phyloP scores from a whole-genome alignment of 2,888 invertebrate species.

The Malacosoma neustria region DNA sequence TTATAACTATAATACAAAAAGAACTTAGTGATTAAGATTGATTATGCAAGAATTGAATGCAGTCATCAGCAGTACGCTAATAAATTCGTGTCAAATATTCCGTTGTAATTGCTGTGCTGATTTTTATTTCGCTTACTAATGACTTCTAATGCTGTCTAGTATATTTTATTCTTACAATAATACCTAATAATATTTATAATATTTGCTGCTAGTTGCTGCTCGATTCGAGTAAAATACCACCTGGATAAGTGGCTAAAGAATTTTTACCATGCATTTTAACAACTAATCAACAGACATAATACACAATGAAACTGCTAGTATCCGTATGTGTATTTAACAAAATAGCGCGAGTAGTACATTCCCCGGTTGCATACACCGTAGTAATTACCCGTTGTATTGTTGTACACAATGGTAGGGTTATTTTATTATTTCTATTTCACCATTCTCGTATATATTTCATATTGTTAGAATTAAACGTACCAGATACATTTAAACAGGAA shows the following conservation, averaged over 20 bases:
- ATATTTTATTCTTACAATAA: not conserved
- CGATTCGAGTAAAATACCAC: too few relatives aligned
- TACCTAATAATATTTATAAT: too few relatives aligned
- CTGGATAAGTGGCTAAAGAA: too few relatives aligned
- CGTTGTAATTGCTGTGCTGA: not conserved
- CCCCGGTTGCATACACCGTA: constrained; percentile 24
- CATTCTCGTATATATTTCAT: too few relatives aligned
- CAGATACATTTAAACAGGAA: too few relatives aligned
- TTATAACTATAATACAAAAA: too few relatives aligned
- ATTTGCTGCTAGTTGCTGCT: too few relatives aligned
- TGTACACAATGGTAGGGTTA: constrained; percentile 33
- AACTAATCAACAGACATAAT: not conserved
- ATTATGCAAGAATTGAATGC: constrained; percentile 7
- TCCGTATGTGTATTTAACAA: constrained; percentile 61
- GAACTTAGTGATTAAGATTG: constrained; percentile 10
- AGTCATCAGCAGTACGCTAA: constrained; percentile 4
- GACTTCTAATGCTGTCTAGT: not conserved
- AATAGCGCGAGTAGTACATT: constrained; percentile 31
- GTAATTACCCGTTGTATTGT: constrained; percentile 51
- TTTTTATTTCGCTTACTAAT: not conserved
- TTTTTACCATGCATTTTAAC: too few relatives aligned
- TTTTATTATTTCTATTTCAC: constrained; percentile 46
- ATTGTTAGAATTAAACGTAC: too few relatives aligned
- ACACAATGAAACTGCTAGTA: constrained; percentile 31
- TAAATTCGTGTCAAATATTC: not conserved